A percentile compares a stretch with the other conserved stretches of the same genome.
These are phyloP conservation scores for Drosophila yooni DNA, from an alignment of 2,888 invertebrate species.

Conservation along the genomic window DNA sequence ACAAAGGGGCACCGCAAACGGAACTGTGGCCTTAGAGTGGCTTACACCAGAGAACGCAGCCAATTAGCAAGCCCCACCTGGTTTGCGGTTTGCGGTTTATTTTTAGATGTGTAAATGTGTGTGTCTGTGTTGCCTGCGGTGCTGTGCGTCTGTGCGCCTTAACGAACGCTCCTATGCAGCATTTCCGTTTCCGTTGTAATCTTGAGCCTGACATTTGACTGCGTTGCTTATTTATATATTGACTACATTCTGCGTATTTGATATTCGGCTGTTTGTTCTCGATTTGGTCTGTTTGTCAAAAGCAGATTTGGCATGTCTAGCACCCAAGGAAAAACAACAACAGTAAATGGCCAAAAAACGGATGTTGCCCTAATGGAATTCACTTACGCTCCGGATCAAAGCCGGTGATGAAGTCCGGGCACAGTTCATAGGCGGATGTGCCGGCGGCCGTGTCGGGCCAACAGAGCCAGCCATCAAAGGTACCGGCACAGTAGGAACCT, in stretches of 20 bases:
- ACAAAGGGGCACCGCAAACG: slow-evolving; percentile 16
- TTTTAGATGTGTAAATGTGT: slow-evolving; percentile 21
- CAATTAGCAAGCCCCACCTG: slow-evolving; percentile 54
- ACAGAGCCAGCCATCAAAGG: slow-evolving; percentile 94
- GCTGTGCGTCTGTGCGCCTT: slow-evolving; percentile 13
- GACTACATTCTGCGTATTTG: slow-evolving; percentile 21
- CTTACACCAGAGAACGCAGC: slow-evolving; percentile 42
- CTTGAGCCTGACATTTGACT: slow-evolving; percentile 39
- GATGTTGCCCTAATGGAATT: slow-evolving; percentile 54
- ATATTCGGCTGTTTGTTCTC: slow-evolving; percentile 2
- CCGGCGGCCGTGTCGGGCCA: slow-evolving; percentile 90
- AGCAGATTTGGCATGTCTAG: slow-evolving; percentile 36
- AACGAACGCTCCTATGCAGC: slow-evolving; percentile 21
- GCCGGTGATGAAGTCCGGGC: slow-evolving; percentile 91
- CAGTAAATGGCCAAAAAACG: slow-evolving; percentile 34
- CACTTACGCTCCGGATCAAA: slow-evolving; percentile 90
- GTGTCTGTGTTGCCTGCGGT: slow-evolving; percentile 22
- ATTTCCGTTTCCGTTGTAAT: slow-evolving; percentile 55
- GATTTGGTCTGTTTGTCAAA: slow-evolving; percentile 50
- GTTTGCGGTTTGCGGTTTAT: slow-evolving; percentile 58
- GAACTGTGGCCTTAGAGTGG: slow-evolving; percentile 16
- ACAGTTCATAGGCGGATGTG: slow-evolving; percentile 88
- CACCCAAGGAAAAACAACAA: neutral
- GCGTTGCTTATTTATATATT: slow-evolving; percentile 28
- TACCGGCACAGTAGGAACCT: slow-evolving; percentile 89